Base-by-base conservation (phyloP, 2,113 vertebrate species). In the Gymnarchus niloticus region DNA sequence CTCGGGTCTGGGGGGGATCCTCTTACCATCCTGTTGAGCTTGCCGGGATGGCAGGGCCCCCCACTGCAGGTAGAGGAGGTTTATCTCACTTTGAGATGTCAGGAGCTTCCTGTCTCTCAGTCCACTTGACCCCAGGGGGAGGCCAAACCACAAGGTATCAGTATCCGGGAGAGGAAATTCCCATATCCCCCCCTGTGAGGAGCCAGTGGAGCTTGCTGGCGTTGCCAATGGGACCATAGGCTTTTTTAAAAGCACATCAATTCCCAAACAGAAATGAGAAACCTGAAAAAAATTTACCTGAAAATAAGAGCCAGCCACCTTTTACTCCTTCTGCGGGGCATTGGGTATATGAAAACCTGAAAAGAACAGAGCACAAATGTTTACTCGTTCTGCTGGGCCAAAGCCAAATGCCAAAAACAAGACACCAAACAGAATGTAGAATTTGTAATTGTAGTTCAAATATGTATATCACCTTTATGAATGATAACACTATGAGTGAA, bases 21-120 rank as follows among this genome's bases (percentile, higher is more conserved):
- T 46, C 69, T 85, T 78, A 85, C 84, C 73, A 76, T 28, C 37
- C 84, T 57, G 52, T 12, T 41, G 54, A 46, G 52, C 44, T 80
- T n/a, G 52, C 52, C 37, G 3, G 12, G 54, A 14, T 48, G n/a
- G 21, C 37, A 51, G 52, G 69, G 84, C 73, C 69, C 65, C 12
- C 21, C 73, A 4, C 14, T 41, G 3, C 21, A 57, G 73, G 84
- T 28, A 56, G 69, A 48, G 14, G 51, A 1, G 23, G 33, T 44
- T 48, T 48, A 44, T 56, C 69, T 85, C 10, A 9, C n/a, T 80
- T 48, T 52, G 37, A 41, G 33, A 56, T 56, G 69, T 52, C 84
- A 44, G 3, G 73, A 41, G 44, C 69, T 85, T 85, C 84, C 84
- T 78, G 84, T 49, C 73, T 56, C 25, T 6, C 48, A 33, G 51